Evolutionary conservation across 2,888 invertebrate genomes (phyloP), one percentile per base, ranked within the genome.

Genomic region (Mythimna albipuncta): DNA sequence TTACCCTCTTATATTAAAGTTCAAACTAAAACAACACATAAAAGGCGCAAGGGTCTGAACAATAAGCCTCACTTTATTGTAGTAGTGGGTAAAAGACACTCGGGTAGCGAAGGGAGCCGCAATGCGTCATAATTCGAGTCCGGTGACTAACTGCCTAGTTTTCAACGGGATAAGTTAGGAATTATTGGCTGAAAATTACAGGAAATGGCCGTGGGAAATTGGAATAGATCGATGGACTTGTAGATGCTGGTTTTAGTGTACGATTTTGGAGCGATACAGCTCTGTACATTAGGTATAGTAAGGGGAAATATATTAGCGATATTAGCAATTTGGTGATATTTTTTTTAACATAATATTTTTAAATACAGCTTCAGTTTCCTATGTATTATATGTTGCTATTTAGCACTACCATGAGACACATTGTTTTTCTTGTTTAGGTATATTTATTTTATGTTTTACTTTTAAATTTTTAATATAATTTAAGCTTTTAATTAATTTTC

Each of bases 81-180:
- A 66, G 59, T 72, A 54, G 55, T 77, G 57, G 44, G 71, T 50
- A 67, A 79, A 85, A 81, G 81, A 83, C 81, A 77, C 63, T 83
- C 70, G 81, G 44, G 52, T 54, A 16, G 79, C 62, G 52, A 50
- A 57, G n/a, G 70, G 65, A 78, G 67, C 89, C 89, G 89, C 89
- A 89, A 80, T 89, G 89, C 89, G 89, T 89, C 89, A 89, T 87
- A 88, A 86, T 79, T 78, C 72, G 50, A 77, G 47, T 84, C 61
- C 54, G 41, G 79, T 70, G 76, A 63, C 77, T 67, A 77, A 41
- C 64, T 64, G 41, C 44, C 58, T 41, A 47, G 66, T 63, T 65
- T 69, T 19, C 26, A 72, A 3, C 47, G 11, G 81, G 83, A 79
- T 59, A 79, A 80, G 61, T 79, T 71, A 5, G 19, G 44, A 72